These are phyloP conservation scores for Drosophila anceps DNA, from an alignment of 2,888 invertebrate species.

Conservation along the genomic window DNA sequence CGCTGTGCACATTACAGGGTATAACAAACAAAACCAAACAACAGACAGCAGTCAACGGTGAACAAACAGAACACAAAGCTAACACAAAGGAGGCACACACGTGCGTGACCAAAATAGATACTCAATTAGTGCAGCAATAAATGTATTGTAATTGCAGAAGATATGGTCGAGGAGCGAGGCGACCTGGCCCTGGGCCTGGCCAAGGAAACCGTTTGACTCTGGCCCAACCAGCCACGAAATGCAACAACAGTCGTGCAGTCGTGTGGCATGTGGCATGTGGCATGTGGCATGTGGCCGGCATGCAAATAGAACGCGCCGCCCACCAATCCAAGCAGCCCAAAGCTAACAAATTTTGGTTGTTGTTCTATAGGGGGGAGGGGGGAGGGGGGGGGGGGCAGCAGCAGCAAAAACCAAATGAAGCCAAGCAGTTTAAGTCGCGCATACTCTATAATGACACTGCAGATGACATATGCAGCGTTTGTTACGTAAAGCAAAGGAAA, in stretches of 20 bases:
- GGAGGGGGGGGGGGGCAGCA: too few relatives aligned
- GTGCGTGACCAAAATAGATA: constrained; percentile 76
- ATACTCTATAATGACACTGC: too few relatives aligned
- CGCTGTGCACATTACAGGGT: background rate
- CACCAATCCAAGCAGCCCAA: constrained; percentile 2
- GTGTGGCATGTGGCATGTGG: constrained; percentile 38
- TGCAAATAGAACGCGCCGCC: constrained; percentile 48
- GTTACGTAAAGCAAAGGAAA: too few relatives aligned
- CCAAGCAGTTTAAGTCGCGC: too few relatives aligned
- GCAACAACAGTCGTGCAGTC: constrained; percentile 61
- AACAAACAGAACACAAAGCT: constrained; percentile 14
- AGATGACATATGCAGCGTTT: background rate
- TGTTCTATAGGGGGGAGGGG: background rate
- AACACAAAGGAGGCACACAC: constrained; percentile 42
- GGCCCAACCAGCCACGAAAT: constrained; percentile 22
- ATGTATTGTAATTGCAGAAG: constrained; percentile 66
- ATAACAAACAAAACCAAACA: constrained; percentile 32
- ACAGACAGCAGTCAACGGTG: background rate
- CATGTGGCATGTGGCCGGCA: constrained; percentile 45
- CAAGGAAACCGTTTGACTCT: constrained; percentile 9
- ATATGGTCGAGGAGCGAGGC: constrained; percentile 15
- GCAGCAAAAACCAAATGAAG: constrained; percentile 6
- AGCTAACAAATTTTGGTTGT: constrained; percentile 3
- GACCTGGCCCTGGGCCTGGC: constrained; percentile 1
- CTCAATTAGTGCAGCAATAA: constrained; percentile 77